phyloP scores from a whole-genome alignment of 1,140 invertebrate species.

The Metaphire vulgaris region DNA sequence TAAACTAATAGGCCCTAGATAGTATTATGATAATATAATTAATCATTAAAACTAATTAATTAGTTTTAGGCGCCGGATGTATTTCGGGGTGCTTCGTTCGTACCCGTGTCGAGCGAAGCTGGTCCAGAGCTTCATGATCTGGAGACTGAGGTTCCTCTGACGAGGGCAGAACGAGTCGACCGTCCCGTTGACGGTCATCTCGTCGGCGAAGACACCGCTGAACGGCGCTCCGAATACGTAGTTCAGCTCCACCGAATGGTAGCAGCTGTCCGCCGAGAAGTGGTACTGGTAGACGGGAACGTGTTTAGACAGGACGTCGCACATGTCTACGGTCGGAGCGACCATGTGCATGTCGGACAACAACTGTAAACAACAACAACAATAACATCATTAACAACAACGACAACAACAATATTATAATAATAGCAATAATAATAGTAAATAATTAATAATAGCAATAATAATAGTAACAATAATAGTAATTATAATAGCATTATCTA shows the following conservation, averaged over 20 bases:
- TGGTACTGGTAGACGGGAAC: conserved; percentile 24
- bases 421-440: background rate
- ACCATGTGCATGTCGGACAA: conserved; percentile 24
- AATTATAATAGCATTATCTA: no score
- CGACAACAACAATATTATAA: background rate
- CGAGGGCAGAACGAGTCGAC: background rate
- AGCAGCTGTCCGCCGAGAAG: conserved; percentile 12
- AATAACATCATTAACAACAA: background rate
- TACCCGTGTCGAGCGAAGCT: background rate
- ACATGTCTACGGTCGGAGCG: conserved; percentile 17
- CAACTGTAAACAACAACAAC: conserved; percentile 6
- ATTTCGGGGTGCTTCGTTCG: no score
- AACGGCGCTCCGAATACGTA: conserved; percentile 21
- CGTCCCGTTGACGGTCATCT: conserved; percentile 2
- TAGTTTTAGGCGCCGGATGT: no score
- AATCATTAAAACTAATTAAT: no score
- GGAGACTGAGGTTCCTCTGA: background rate
- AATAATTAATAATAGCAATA: conserved; percentile 6
- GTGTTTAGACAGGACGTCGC: background rate
- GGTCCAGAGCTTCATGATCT: background rate
- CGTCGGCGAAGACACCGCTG: conserved; percentile 7
- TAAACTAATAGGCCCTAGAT: no score
- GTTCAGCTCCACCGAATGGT: conserved; percentile 14
- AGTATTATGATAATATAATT: no score
- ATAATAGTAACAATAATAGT: no score